Conservation (phyloP, 2,888 invertebrate species). For the Dolomedes plantarius region DNA sequence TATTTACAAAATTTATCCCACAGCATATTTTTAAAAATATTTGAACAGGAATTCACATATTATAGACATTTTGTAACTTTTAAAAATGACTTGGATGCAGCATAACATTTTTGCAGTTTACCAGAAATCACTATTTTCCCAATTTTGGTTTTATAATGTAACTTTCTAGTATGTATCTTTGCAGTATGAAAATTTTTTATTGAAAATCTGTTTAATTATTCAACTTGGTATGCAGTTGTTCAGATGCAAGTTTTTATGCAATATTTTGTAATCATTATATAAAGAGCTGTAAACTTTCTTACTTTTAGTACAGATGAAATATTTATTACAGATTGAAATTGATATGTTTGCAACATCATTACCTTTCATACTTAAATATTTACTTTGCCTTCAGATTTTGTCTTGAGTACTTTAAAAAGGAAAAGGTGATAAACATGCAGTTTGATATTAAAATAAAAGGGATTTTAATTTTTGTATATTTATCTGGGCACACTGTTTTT, state of each 20-base stretch:
- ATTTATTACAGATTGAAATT: too few relatives aligned
- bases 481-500: too few relatives aligned
- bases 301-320: slow-evolving; percentile 4
- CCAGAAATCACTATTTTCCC: not conserved
- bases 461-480: too few relatives aligned
- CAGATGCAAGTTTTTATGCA: not conserved
- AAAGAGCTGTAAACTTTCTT: not conserved
- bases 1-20: too few relatives aligned
- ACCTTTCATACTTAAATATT: too few relatives aligned
- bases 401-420: too few relatives aligned
- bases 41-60: too few relatives aligned
- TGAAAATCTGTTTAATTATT: not conserved
- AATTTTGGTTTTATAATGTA: slow-evolving; percentile 8
- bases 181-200: not conserved
- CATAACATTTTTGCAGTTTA: slow-evolving; percentile 7
- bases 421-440: too few relatives aligned
- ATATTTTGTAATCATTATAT: not conserved
- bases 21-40: too few relatives aligned
- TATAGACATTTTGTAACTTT: not conserved
- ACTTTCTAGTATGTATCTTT: not conserved
- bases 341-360: too few relatives aligned
- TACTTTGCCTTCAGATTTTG: too few relatives aligned
- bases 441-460: too few relatives aligned
- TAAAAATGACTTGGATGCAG: slow-evolving; percentile 3
- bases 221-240: not conserved